Conservation (phyloP, 2,797 vertebrate genomes). For the Enteromius unitaeniatus region DNA sequence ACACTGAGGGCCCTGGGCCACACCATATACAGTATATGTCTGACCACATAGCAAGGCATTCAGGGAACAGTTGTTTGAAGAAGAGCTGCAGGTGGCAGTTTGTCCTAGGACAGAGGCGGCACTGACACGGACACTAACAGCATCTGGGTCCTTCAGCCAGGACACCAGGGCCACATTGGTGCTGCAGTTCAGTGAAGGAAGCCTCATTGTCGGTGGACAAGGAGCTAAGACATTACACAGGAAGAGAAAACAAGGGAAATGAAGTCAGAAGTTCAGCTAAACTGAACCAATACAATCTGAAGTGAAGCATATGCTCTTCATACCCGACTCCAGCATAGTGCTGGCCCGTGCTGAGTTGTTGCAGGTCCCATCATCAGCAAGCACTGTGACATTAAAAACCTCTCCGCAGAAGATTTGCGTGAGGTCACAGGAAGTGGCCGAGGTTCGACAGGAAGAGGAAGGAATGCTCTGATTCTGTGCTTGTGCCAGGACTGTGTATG, state of each 20-base stretch:
- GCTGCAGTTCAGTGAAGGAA: constrained; percentile 65
- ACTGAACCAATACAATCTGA: background rate
- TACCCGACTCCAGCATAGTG: constrained; percentile 74
- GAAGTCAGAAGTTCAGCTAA: background rate
- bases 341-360: constrained; percentile 69
- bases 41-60: constrained; percentile 71
- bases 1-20: constrained; percentile 68
- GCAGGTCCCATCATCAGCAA: constrained; percentile 74
- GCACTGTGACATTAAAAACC: constrained; percentile 72
- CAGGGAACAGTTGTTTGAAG: constrained; percentile 69
- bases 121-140: constrained; percentile 60
- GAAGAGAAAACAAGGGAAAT: background rate
- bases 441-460: constrained; percentile 62
- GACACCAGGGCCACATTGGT: constrained; percentile 65
- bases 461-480: constrained; percentile 33
- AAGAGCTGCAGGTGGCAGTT: constrained; percentile 66
- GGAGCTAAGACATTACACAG: constrained; percentile 67
- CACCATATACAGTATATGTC: constrained; percentile 66
- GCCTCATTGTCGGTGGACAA: constrained; percentile 71
- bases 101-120: constrained; percentile 67
- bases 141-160: constrained; percentile 67
- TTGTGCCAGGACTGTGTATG: constrained; percentile 73
- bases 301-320: background rate
- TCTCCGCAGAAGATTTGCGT: constrained; percentile 72
- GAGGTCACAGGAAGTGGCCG: constrained; percentile 69